Conservation (phyloP, 2,113 vertebrate species). For the Chaetops frenatus region DNA sequence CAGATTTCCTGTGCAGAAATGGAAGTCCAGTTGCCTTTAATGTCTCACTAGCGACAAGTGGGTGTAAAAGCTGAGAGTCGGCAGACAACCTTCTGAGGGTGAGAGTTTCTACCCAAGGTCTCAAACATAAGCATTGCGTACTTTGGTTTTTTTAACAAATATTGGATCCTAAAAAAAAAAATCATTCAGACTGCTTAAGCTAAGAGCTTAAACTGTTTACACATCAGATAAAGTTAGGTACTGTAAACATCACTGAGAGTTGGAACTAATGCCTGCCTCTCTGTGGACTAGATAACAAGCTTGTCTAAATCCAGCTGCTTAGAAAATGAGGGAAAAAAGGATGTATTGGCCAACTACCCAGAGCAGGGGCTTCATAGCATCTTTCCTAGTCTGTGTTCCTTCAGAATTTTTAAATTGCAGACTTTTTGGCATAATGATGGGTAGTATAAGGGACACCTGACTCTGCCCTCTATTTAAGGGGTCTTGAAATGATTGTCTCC, state of each 20-base stretch:
- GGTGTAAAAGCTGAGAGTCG: neutral
- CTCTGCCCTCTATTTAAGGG: neutral
- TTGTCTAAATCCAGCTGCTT: neutral
- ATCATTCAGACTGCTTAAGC: neutral
- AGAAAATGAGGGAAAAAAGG: neutral
- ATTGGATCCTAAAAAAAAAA: neutral
- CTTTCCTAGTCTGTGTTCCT: neutral
- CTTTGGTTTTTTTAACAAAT: neutral
- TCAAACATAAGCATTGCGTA: neutral
- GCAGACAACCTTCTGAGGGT: neutral
- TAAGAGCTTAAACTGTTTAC: constrained; percentile 8
- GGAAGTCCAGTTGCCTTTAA: neutral
- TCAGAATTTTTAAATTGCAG: neutral
- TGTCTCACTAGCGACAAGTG: neutral
- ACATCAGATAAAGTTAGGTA: neutral
- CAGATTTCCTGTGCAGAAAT: constrained; percentile 3
- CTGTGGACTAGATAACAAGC: neutral
- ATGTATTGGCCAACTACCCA: neutral
- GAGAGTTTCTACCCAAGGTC: neutral
- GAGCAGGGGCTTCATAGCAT: neutral
- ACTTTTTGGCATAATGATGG: neutral
- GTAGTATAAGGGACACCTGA: neutral
- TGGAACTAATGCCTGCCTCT: neutral
- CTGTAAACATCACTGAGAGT: neutral
- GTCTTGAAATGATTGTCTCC: neutral